phyloP scores from a whole-genome alignment of 2,797 vertebrate genomes.

The Galago senegalensis region DNA sequence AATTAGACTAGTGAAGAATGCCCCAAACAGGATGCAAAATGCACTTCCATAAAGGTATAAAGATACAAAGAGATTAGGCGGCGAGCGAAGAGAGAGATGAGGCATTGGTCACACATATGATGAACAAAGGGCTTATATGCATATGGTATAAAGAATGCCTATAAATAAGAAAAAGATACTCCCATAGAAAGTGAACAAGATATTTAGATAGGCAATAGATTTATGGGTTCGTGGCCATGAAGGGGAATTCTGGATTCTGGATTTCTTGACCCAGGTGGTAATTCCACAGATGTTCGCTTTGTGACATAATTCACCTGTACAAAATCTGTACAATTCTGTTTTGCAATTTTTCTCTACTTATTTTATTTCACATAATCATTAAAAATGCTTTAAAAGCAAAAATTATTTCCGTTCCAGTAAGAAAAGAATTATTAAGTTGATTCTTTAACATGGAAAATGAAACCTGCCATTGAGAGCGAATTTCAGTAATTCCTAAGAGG shows the following conservation, averaged over 20 bases:
- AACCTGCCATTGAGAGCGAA: neutral
- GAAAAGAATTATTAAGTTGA: neutral
- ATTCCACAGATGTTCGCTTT: neutral
- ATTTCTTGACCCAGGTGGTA: neutral
- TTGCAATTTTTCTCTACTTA: neutral
- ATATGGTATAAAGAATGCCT: neutral
- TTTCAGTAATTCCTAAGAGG: neutral
- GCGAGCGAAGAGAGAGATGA: neutral
- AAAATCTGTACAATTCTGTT: neutral
- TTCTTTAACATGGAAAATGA: neutral
- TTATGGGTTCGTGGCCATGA: neutral
- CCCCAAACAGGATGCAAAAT: neutral
- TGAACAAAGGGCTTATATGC: neutral
- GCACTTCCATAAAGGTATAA: neutral
- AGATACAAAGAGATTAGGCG: neutral
- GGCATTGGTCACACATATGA: no score
- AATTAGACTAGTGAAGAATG: neutral
- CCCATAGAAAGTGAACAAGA: neutral
- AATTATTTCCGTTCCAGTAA: neutral
- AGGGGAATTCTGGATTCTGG: neutral
- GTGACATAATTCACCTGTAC: neutral
- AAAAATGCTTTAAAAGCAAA: neutral
- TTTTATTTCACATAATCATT: neutral
- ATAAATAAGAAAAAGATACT: neutral
- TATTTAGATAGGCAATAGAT: neutral